A percentile compares a stretch with the other conserved stretches of the same genome.
These are phyloP conservation scores for Alligator sinensis DNA, from an alignment of 2,113 vertebrate species.

Conservation along the genomic window DNA sequence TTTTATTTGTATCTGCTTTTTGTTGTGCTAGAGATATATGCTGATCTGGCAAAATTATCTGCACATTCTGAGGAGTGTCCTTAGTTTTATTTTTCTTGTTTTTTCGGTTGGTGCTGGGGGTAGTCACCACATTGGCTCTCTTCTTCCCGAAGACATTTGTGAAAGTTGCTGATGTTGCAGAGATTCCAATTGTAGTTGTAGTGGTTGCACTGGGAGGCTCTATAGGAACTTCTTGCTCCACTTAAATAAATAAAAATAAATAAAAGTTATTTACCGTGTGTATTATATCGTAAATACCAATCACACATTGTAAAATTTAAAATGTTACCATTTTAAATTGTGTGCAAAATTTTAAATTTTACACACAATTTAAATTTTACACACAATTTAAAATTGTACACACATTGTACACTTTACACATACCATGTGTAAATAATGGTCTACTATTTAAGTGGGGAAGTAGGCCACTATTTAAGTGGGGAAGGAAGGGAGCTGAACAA, in stretches of 20 bases:
- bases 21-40: conserved; percentile 96
- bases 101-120: conserved; percentile 94
- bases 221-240: conserved; percentile 94
- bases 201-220: conserved; percentile 99
- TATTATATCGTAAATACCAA: too few relatives aligned
- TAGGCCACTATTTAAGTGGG: not conserved
- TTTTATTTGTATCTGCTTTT: conserved; percentile 98
- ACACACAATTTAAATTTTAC: too few relatives aligned
- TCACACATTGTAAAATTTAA: too few relatives aligned
- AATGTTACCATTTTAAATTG: too few relatives aligned
- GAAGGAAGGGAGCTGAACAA: not conserved
- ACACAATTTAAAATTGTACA: too few relatives aligned
- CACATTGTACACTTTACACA: too few relatives aligned
- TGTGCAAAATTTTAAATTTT: too few relatives aligned
- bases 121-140: conserved; percentile 92
- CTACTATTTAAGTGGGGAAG: not conserved
- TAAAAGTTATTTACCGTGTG: not conserved
- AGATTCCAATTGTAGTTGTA: conserved; percentile 98
- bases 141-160: conserved; percentile 96
- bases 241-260: conserved; percentile 47
- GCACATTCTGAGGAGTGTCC: conserved; percentile 90
- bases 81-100: conserved; percentile 99
- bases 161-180: conserved; percentile 96
- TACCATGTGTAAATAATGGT: not conserved
- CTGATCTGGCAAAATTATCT: conserved; percentile 94